Conservation (phyloP, 64 coral and sea anemone genomes). For the Orbicella faveolata region DNA sequence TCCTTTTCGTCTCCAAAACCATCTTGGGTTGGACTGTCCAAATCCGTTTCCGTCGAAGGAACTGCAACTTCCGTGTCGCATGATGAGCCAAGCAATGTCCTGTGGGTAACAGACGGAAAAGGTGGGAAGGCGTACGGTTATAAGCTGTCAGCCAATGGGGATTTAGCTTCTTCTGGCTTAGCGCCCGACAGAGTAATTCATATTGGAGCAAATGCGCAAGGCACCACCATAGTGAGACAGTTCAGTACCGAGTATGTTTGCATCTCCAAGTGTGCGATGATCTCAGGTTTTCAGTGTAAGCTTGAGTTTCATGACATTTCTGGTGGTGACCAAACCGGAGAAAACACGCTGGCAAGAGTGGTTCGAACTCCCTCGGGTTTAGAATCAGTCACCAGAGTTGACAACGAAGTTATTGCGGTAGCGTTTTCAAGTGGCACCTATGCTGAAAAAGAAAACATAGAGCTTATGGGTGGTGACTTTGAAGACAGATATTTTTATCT, state of each 20-base stretch:
- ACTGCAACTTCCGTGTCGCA: conserved; percentile 85
- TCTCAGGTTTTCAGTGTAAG: conserved; percentile 89
- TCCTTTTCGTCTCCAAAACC: conserved; percentile 40
- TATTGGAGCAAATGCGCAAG: conserved; percentile 64
- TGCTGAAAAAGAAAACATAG: conserved; percentile 84
- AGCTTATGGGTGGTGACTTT: conserved; percentile 84
- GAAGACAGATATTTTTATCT: conserved; percentile 95
- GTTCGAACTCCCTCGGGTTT: conserved; percentile 88
- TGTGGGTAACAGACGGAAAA: conserved; percentile 70
- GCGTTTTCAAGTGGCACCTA: conserved; percentile 94
- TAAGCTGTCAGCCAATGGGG: conserved; percentile 68
- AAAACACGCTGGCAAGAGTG: conserved; percentile 76
- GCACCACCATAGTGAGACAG: conserved; percentile 81
- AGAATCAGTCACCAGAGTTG: conserved; percentile 75
- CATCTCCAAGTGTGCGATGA: conserved; percentile 71
- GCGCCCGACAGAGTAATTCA: conserved; percentile 47
- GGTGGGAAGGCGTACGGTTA: conserved; percentile 73
- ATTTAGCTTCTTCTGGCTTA: conserved; percentile 44
- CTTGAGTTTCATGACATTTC: conserved; percentile 85
- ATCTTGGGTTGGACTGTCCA: conserved; percentile 53
- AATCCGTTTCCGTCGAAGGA: conserved; percentile 6
- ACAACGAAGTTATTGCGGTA: conserved; percentile 59
- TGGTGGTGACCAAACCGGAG: conserved; percentile 32
- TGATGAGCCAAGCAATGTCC: conserved; percentile 48
- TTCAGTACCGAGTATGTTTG: conserved; percentile 70